Base-by-base conservation (phyloP, 2,113 vertebrate species). In the Corynorhinus townsendii region DNA sequence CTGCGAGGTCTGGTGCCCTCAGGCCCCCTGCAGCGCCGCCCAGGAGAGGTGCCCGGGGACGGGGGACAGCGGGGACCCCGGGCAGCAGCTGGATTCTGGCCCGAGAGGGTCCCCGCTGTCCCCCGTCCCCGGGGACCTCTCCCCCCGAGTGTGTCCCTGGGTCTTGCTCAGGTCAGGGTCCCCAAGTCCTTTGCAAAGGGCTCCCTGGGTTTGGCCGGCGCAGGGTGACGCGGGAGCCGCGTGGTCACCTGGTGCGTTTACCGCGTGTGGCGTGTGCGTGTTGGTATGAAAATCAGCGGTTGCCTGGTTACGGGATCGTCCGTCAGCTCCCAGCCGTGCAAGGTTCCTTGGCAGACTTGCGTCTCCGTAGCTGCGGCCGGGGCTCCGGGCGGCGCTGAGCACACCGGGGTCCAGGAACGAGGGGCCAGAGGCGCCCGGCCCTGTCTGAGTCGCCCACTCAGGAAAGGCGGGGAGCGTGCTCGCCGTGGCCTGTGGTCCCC, bases 261-360 rank as follows among this genome's bases (percentile, higher is more conserved):
- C 86, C 89, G 45, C 4, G 20, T 72, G 85, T n/a, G 71, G 20
- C 19, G 66, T 45, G 81, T 77, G 19, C 89, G 91, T 66, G 76
- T 45, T 83, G 90, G 64, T 93, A 86, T 82, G 86, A 72, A 83
- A 91, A 89, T 86, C 95, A 89, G 89, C 1, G 0, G 96, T 97
- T 97, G 95, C 96, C 92, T 97, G 47, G 96, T 82, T 86, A 97
- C 96, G 64, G 43, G 75, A 49, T 35, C 24, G 79, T 59, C 93
- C 86, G 82, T 91, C 75, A 26, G 86, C 26, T 90, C n/a, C 35
- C 86, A 22, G 24, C 24, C n/a, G 56, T 43, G 38, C 26, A 3
- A 3, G 6, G 83, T 83, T 24, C n/a, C 40, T 4, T 35, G 28
- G 52, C 16, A 17, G 64, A 22, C 64, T 28, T 3, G 16, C 71